These are phyloP conservation scores for Manis pentadactyla DNA, from an alignment of 2,797 vertebrate genomes.

Conservation along the genomic window DNA sequence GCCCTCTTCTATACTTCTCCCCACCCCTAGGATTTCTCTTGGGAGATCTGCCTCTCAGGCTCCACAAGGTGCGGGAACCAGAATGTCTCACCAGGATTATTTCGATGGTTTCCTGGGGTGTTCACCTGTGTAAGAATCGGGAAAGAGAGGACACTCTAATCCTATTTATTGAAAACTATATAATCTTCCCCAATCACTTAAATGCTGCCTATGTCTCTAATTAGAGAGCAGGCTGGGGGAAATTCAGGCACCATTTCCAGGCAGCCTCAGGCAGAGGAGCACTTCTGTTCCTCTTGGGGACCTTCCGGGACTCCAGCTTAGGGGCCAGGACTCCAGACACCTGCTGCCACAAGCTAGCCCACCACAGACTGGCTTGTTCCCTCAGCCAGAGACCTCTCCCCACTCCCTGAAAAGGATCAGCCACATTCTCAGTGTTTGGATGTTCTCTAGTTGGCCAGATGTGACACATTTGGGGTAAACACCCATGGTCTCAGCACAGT, in stretches of 20 bases:
- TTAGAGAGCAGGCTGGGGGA: constrained; percentile 72
- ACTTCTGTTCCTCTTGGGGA: not conserved
- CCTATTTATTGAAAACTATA: constrained; percentile 85
- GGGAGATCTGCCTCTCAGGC: constrained; percentile 42
- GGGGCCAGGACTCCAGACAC: constrained; percentile 59
- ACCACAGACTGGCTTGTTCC: not conserved
- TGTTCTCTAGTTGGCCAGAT: not conserved
- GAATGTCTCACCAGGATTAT: constrained; percentile 81
- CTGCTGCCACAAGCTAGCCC: constrained; percentile 32
- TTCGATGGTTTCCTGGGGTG: constrained; percentile 83
- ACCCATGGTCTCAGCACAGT: not conserved
- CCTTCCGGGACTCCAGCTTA: not conserved
- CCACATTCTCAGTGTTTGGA: not conserved
- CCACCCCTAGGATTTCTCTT: not conserved
- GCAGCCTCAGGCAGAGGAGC: constrained; percentile 45
- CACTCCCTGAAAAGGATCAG: not conserved
- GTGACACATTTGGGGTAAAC: not conserved
- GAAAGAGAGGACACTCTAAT: constrained; percentile 83
- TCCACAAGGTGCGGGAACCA: constrained; percentile 62
- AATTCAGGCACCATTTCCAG: constrained; percentile 39
- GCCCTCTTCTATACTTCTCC: not conserved
- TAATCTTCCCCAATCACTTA: constrained; percentile 87
- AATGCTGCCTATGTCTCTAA: constrained; percentile 84
- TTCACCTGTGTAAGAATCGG: constrained; percentile 83
- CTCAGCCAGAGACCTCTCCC: not conserved